phyloP scores from a whole-genome alignment of 2,797 vertebrate genomes.

The Arrhamphus sclerolepis region DNA sequence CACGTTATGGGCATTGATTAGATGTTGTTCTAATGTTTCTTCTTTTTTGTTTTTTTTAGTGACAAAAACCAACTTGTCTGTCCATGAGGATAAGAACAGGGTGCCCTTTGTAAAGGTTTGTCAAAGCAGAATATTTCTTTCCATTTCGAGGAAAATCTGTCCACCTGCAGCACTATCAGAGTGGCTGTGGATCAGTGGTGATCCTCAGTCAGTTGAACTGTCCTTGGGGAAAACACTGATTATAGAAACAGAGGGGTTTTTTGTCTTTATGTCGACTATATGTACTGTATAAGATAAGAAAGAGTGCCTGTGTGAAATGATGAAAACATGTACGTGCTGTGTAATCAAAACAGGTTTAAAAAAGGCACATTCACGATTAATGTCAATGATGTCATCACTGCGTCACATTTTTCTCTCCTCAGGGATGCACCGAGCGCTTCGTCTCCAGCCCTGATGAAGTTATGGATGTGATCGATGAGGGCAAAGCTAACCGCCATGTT shows the following conservation, averaged over 20 bases:
- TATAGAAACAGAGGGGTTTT: too few species aligned
- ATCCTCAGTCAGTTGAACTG: too few species aligned
- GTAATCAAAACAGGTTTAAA: too few species aligned
- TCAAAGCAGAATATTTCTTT: neutral
- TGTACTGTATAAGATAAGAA: too few species aligned
- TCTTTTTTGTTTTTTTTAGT: conserved; percentile 75
- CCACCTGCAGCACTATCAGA: too few species aligned
- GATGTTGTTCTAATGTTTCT: neutral
- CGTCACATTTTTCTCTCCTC: conserved; percentile 9
- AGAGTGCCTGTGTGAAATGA: too few species aligned
- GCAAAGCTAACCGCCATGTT: conserved; percentile 93
- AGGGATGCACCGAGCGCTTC: conserved; percentile 98
- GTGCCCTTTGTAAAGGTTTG: conserved; percentile 97
- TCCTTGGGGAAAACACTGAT: too few species aligned
- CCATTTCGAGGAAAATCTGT: too few species aligned
- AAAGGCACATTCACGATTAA: neutral
- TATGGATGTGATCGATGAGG: conserved; percentile 97
- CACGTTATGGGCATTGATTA: neutral
- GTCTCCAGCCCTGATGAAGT: conserved; percentile 98
- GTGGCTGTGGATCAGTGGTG: too few species aligned
- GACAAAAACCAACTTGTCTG: conserved; percentile 96
- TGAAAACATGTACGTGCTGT: too few species aligned
- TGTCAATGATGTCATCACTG: neutral
- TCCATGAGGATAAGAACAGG: conserved; percentile 98
- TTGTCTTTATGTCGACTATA: too few species aligned